Evolutionary conservation across 2,113 vertebrate species (phyloP).

Genomic region (Caranx ignobilis): DNA sequence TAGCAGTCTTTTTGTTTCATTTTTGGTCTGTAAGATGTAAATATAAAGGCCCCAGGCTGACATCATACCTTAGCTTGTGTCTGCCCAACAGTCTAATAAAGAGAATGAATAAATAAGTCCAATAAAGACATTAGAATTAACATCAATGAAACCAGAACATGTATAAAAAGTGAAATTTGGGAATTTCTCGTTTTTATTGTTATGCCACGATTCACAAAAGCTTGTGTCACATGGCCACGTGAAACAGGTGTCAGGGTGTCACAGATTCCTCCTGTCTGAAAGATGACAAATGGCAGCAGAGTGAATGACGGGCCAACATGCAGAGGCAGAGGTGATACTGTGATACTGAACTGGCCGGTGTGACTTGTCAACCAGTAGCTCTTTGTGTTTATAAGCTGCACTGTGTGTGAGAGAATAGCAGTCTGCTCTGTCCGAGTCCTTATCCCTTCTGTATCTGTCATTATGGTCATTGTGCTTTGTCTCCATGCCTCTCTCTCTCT

Average conservation of each 20-base stretch:
- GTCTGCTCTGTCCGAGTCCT: conserved; percentile 84
- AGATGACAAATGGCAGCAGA: not conserved
- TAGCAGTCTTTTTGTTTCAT: too few relatives aligned
- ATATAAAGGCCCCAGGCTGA: not conserved
- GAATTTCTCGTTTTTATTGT: too few relatives aligned
- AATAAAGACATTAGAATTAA: not conserved
- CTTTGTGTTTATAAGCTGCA: conserved; percentile 9
- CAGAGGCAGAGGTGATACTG: not conserved
- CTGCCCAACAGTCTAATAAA: not conserved
- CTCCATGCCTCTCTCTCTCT: not conserved
- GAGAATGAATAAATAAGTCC: too few relatives aligned
- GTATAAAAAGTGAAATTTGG: not conserved
- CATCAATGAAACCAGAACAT: not conserved
- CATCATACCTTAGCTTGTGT: not conserved
- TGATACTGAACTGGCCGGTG: not conserved
- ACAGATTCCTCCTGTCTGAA: not conserved
- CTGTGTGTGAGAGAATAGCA: conserved; percentile 80
- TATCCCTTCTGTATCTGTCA: conserved; percentile 55
- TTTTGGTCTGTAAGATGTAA: not conserved
- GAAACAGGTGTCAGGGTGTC: not conserved
- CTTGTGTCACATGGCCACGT: not conserved
- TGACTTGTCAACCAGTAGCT: not conserved
- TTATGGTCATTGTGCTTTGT: conserved; percentile 89
- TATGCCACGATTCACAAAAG: too few relatives aligned
- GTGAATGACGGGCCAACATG: not conserved